Percentiles rank a stretch among this genome's conserved stretches.
Conservation (phyloP, 1,140 invertebrate genomes). For the Phymastichus coffea region DNA sequence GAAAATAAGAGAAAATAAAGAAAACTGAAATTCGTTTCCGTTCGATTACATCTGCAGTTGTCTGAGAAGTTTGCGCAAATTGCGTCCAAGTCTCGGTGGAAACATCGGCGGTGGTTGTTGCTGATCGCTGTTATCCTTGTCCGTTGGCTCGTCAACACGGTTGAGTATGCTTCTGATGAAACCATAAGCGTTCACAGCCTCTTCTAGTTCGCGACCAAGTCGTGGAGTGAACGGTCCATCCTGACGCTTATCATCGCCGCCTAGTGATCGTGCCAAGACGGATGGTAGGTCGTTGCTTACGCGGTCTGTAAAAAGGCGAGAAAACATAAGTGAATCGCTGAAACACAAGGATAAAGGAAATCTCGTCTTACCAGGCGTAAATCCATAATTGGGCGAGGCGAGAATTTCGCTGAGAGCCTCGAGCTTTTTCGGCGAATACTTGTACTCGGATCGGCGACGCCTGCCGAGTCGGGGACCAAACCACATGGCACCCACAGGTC, state of each 20-base stretch:
- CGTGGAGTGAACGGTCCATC: conserved; percentile 42
- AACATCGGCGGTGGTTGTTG: not conserved
- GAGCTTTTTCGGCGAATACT: conserved; percentile 32
- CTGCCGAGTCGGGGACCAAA: conserved; percentile 51
- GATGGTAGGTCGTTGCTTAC: no score
- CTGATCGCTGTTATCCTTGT: not conserved
- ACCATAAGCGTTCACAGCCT: not conserved
- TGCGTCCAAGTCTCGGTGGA: conserved; percentile 1
- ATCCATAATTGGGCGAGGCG: no score
- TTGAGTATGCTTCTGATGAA: not conserved
- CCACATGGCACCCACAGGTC: conserved; percentile 46
- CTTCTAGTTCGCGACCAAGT: conserved; percentile 40
- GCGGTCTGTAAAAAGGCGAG: no score
- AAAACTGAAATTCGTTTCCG: no score
- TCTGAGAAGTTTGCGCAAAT: not conserved
- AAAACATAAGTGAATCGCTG: no score
- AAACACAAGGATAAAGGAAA: no score
- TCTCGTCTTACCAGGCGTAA: conserved; percentile 40
- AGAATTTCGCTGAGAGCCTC: conserved; percentile 31
- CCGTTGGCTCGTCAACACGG: not conserved
- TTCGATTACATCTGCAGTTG: no score
- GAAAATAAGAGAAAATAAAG: no score
- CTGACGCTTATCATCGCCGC: conserved; percentile 34
- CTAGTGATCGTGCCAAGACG: not conserved
- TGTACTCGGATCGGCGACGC: conserved; percentile 42